Evolutionary conservation across 2,888 invertebrate genomes (phyloP).

Genomic region (Drepana falcataria): DNA sequence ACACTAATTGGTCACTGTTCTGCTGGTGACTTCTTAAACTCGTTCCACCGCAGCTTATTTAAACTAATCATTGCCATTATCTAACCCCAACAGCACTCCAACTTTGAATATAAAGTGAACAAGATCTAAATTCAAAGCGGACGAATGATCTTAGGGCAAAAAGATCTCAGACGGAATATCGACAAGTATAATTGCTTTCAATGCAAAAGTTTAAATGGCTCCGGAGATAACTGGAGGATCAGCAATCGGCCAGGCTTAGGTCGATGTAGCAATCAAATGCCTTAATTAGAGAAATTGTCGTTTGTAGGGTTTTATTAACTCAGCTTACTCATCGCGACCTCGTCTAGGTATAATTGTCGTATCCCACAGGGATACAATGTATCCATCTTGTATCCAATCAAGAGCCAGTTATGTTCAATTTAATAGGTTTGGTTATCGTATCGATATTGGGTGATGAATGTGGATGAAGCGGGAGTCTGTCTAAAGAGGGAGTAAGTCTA

Average conservation of each 20-base stretch:
- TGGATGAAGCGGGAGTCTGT: too few relatives aligned
- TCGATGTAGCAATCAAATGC: neutral
- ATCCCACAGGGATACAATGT: too few relatives aligned
- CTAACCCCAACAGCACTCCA: neutral
- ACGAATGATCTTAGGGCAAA: conserved; percentile 1
- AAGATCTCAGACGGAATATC: conserved; percentile 44
- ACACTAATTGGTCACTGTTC: neutral
- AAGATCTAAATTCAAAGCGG: conserved; percentile 27
- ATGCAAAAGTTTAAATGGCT: conserved; percentile 61
- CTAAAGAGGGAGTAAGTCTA: too few relatives aligned
- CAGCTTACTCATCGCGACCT: neutral
- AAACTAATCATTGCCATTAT: neutral
- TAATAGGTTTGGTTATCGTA: too few relatives aligned
- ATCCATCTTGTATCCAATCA: too few relatives aligned
- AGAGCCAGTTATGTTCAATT: too few relatives aligned
- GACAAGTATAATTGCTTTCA: conserved; percentile 51
- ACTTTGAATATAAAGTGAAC: conserved; percentile 28
- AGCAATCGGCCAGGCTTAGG: neutral
- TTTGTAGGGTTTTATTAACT: neutral
- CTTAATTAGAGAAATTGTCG: neutral
- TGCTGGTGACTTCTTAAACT: neutral
- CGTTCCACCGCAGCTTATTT: neutral
- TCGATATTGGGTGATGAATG: too few relatives aligned
- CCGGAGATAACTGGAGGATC: conserved; percentile 38
- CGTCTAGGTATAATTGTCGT: too few relatives aligned